Evolutionary conservation across 2,888 invertebrate genomes (phyloP), one percentile per base, ranked within the genome.

Genomic region (Lasioglossum zephyrum): DNA sequence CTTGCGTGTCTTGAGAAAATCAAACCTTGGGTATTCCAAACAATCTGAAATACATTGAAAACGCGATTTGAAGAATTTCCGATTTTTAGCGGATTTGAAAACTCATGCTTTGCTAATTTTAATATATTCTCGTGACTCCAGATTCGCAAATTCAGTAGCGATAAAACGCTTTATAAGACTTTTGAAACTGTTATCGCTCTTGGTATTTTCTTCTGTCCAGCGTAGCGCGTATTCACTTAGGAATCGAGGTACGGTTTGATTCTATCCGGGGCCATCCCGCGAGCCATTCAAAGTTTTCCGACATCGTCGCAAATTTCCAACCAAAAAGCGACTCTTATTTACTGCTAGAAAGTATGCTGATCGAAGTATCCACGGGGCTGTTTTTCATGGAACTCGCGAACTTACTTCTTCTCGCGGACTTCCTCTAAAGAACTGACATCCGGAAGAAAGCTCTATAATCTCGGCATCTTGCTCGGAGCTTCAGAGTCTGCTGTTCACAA

Each of bases 311-410:
- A 80, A 74, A 79, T 82, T 82, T 81, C 79, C 78, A 89, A 85
- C 76, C 81, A 84, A 87, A 88, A 84, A 82, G 86, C 87, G 44
- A 81, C 79, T 82, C 83, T 89, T 90, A 90, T 91, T 87, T 91
- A 90, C 88, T 87, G 78, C 77, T 41, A 41, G 74, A 85, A 84
- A 86, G 79, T 80, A 73, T 74, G 66, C 63, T 26, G 81, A 79
- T 83, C 69, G 63, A 60, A 81, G 39, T 77, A 63, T 72, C 73
- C 36, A 69, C 41, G 41, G 49, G 63, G 73, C 49, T 41, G 66
- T 60, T 57, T 75, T 87, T 85, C 77, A 77, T 70, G 78, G 75
- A 81, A 69, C 74, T 82, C 69, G 79, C 78, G 41, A 81, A 87
- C 49, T 89, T 82, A n/a, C 26, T 63, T 63, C 63, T 57, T 63